Evolutionary conservation across 2,888 invertebrate genomes (phyloP), one percentile per base, ranked within the genome.

Genomic region (Dynastes grantii): DNA sequence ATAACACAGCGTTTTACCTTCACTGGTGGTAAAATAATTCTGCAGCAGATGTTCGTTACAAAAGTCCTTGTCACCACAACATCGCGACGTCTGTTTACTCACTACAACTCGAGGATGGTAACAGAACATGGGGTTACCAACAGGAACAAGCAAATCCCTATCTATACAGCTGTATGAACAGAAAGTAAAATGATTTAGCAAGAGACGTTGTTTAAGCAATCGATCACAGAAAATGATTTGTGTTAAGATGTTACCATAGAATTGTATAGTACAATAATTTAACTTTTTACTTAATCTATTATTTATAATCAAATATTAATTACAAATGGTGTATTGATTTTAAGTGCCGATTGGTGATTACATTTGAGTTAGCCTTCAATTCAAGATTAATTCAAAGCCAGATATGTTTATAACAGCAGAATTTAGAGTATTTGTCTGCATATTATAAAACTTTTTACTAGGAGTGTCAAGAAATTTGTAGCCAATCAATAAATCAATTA

Each of bases 71-170:
- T 93, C 90, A 89, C 93, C 92, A 92, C 96, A 96, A 93, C 95
- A 96, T 89, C 92, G 91, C 91, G 95, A 94, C 90, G 92, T 92
- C 92, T 94, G 93, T 85, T 94, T 92, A 88, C 93, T 92, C 90
- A 92, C 91, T 90, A 92, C 91, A 65, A 65, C 58, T 90, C 92
- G 92, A 90, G 93, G 92, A 90, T 92, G 92, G 90, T 94, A 93
- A 92, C 95, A 95, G 92, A 94, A 92, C 92, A 95, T 92, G 90
- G 95, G 94, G 89, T 95, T 77, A 68, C 64, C 68, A 53, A 63
- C 49, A 58, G 76, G 77, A 70, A 70, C 70, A 70, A 70, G 70
- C 53, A 70, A 70, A 70, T 70, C 70, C n/a, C 70, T 70, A 70
- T 70, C 32, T 29, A 70, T 70, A 51, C 70, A 70, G 51, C 70